phyloP scores from a whole-genome alignment of 2,113 vertebrate species.

The Pelvicachromis taeniatus region DNA sequence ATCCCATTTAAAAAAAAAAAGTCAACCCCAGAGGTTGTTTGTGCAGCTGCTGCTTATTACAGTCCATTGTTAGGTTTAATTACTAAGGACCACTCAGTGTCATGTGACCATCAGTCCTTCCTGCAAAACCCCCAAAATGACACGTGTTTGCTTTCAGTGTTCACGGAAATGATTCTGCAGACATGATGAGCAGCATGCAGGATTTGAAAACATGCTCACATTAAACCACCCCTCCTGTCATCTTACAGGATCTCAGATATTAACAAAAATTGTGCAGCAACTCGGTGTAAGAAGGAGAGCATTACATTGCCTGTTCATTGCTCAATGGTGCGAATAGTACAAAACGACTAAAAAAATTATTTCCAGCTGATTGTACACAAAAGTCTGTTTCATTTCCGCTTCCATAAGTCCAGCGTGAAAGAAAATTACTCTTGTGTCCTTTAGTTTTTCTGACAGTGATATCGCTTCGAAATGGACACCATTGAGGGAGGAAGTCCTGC shows the following conservation, averaged over 20 bases:
- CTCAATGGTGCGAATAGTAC: background rate
- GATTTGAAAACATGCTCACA: background rate
- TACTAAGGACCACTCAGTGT: background rate
- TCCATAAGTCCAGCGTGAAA: background rate
- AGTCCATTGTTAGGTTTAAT: background rate
- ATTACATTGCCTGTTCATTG: background rate
- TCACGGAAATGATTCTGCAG: background rate
- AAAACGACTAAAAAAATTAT: background rate
- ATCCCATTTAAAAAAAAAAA: background rate
- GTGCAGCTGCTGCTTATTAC: background rate
- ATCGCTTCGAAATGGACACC: too few relatives aligned
- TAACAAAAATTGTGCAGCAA: too few relatives aligned
- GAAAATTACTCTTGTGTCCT: background rate
- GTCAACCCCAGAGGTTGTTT: background rate
- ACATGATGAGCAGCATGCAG: background rate
- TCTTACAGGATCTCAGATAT: too few relatives aligned
- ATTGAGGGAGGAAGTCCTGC: too few relatives aligned
- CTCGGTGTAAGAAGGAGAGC: background rate
- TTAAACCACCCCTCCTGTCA: background rate
- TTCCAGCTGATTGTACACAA: background rate
- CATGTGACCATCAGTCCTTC: background rate
- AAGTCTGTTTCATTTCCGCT: background rate
- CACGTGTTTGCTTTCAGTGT: background rate
- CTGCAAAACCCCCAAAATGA: background rate
- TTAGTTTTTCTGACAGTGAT: background rate